These are phyloP conservation scores for Athalia circularis DNA, from an alignment of 2,888 invertebrate genomes.

Conservation along the genomic window DNA sequence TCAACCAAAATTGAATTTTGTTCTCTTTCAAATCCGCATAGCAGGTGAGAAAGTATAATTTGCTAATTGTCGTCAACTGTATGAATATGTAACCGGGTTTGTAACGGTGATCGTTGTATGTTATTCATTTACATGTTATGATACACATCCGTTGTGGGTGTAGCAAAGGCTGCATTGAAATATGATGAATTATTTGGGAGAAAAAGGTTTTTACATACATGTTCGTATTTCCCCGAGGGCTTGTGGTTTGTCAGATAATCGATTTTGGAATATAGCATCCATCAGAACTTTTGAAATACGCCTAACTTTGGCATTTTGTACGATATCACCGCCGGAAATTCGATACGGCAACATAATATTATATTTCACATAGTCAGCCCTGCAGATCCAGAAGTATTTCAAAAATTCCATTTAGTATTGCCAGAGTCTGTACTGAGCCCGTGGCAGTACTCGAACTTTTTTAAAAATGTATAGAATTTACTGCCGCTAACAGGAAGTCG, in stretches of 20 bases:
- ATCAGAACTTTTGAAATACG: conserved; percentile 21
- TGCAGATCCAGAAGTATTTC: not conserved
- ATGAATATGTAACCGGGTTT: not conserved
- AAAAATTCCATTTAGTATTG: not conserved
- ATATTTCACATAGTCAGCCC: conserved; percentile 1
- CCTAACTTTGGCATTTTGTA: conserved; percentile 18
- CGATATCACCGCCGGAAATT: not conserved
- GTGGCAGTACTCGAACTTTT: not conserved
- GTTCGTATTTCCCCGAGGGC: conserved; percentile 26
- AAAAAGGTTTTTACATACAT: conserved; percentile 10
- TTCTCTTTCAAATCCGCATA: conserved; percentile 6
- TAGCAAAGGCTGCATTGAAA: conserved; percentile 1
- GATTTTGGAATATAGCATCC: conserved; percentile 22
- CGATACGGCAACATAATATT: not conserved
- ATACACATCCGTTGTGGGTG: not conserved
- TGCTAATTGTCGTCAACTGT: not conserved
- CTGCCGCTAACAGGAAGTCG: not conserved
- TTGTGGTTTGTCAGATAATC: conserved; percentile 20
- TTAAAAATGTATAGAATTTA: not conserved
- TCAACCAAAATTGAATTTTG: conserved; percentile 13
- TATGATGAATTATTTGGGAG: conserved; percentile 24
- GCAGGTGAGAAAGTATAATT: not conserved
- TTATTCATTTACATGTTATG: too few relatives aligned
- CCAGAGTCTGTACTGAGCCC: not conserved
- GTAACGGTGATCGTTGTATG: too few relatives aligned